These are phyloP conservation scores for Pygocentrus nattereri DNA, from an alignment of 2,797 vertebrate genomes.

Conservation along the genomic window DNA sequence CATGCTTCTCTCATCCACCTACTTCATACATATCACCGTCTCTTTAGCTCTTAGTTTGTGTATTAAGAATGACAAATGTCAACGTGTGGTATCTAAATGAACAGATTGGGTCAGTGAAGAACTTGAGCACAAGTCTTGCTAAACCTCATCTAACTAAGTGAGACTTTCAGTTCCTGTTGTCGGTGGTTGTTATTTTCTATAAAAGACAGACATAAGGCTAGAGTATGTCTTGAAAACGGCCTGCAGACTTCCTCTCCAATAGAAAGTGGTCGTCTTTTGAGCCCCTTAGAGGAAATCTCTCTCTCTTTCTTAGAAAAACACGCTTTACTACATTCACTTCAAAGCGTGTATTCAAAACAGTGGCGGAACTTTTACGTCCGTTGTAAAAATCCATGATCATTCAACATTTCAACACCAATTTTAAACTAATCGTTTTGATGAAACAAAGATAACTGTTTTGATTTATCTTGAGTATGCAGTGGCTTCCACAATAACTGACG, in stretches of 20 bases:
- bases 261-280: not conserved
- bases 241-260: not conserved
- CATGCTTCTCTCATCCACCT: not conserved
- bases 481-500: too few relatives aligned
- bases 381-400: not conserved
- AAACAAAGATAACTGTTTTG: too few relatives aligned
- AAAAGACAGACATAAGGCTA: not conserved
- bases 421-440: too few relatives aligned
- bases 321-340: not conserved
- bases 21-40: not conserved
- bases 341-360: not conserved
- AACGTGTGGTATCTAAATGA: not conserved
- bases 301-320: constrained; percentile 3
- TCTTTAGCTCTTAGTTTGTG: not conserved
- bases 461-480: too few relatives aligned
- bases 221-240: not conserved
- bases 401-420: not conserved
- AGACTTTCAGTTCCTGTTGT: constrained; percentile 18
- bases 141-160: not conserved
- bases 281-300: not conserved
- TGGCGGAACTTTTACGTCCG: not conserved
- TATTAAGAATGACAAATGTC: not conserved
- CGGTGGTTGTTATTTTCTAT: not conserved
- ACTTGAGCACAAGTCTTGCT: not conserved
- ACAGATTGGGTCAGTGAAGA: not conserved